phyloP scores from a whole-genome alignment of 2,888 invertebrate species.

The Sinodicranocentrus sp. region DNA sequence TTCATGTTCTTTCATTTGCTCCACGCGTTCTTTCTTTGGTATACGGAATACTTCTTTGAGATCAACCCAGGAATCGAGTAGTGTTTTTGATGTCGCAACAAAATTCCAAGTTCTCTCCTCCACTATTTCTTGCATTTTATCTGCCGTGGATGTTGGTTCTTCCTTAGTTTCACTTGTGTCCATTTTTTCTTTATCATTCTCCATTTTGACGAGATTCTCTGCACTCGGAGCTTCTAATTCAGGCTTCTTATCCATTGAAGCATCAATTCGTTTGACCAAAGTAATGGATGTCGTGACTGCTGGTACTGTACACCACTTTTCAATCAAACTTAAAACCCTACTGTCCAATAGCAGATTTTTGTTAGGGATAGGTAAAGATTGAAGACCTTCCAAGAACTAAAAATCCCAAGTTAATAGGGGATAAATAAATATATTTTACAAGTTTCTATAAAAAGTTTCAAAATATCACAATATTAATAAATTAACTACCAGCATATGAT shows the following conservation, averaged over 20 bases:
- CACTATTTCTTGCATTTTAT: conserved; percentile 59
- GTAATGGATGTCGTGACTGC: conserved; percentile 49
- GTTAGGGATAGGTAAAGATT: conserved; percentile 93
- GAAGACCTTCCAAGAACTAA: conserved; percentile 88
- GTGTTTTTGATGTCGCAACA: conserved; percentile 78
- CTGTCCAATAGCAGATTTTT: conserved; percentile 95
- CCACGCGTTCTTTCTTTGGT: conserved; percentile 95
- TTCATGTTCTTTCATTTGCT: conserved; percentile 97
- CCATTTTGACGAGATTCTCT: conserved; percentile 25
- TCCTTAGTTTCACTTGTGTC: conserved; percentile 33
- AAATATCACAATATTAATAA: not conserved
- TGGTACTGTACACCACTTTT: conserved; percentile 84
- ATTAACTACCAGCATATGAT: conserved; percentile 66
- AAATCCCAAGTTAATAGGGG: no score
- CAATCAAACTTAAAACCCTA: conserved; percentile 90
- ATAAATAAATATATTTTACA: no score
- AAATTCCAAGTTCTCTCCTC: conserved; percentile 74
- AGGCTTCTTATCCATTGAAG: conserved; percentile 9
- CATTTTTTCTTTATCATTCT: conserved; percentile 24
- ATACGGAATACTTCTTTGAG: conserved; percentile 90
- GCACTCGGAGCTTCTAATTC: conserved; percentile 18
- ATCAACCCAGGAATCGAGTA: conserved; percentile 86
- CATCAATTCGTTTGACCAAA: conserved; percentile 69
- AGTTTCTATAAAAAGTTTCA: no score
- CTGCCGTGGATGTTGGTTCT: conserved; percentile 37